These are phyloP conservation scores for Mesocricetus auratus DNA, from an alignment of 2,113 vertebrate species.

Conservation along the genomic window DNA sequence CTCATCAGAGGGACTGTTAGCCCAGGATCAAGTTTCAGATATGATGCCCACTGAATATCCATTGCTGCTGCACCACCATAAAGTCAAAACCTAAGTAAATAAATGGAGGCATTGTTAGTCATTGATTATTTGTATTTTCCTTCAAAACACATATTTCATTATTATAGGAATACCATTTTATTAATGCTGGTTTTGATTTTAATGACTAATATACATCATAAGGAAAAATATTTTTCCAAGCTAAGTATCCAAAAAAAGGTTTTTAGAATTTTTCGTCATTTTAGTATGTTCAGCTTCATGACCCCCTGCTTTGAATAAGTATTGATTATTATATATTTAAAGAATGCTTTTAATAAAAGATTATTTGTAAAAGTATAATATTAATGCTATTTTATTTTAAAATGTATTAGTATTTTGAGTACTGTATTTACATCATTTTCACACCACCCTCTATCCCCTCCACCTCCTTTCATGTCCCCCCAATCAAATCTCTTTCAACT, in stretches of 20 bases:
- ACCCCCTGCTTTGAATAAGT: neutral
- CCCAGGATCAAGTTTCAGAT: neutral
- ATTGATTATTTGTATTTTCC: neutral
- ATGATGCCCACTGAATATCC: neutral
- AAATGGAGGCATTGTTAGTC: neutral
- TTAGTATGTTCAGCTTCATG: constrained; percentile 37
- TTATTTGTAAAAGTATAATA: neutral
- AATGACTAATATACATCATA: neutral
- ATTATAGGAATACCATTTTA: neutral
- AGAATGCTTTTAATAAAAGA: neutral
- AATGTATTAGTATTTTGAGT: neutral
- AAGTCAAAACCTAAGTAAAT: neutral
- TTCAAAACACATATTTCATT: constrained; percentile 16
- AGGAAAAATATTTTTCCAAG: constrained; percentile 28
- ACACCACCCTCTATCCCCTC: neutral
- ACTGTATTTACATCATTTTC: neutral
- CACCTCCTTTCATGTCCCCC: too few species aligned
- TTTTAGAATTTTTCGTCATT: constrained; percentile 26
- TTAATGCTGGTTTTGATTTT: constrained; percentile 43
- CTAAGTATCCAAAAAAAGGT: neutral
- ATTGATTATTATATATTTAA: neutral
- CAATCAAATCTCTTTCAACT: neutral
- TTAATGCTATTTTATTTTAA: neutral
- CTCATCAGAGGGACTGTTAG: too few species aligned
- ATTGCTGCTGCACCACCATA: neutral